phyloP scores from a whole-genome alignment of 1,140 invertebrate genomes.

The Aricia agestis region DNA sequence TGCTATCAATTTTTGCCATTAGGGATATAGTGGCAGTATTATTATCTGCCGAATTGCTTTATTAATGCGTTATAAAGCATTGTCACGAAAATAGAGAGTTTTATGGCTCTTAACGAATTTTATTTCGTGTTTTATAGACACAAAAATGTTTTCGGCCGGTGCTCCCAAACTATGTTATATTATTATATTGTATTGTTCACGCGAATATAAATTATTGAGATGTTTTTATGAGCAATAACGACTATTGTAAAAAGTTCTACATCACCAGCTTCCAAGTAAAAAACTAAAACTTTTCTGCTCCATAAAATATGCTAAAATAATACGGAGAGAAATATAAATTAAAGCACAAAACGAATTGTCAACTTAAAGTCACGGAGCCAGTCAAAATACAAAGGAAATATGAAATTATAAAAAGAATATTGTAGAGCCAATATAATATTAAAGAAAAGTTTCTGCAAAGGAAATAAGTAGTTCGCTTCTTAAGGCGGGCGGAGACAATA shows the following conservation, averaged over 20 bases:
- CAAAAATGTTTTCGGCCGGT: background rate
- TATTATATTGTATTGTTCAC: background rate
- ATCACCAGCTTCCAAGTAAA: background rate
- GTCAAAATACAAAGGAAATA: conserved; percentile 18
- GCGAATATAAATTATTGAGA: background rate
- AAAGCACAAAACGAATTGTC: background rate
- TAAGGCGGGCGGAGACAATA: conserved; percentile 66
- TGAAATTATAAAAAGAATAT: conserved; percentile 32
- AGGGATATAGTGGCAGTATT: conserved; percentile 16
- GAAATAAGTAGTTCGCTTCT: conserved; percentile 69
- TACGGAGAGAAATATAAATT: background rate
- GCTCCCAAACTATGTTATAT: background rate
- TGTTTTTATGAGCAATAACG: background rate
- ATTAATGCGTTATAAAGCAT: conserved; percentile 15
- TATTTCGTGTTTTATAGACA: conserved; percentile 6
- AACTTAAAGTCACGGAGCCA: background rate
- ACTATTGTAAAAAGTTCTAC: background rate
- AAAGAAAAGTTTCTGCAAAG: conserved; percentile 62
- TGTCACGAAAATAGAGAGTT: conserved; percentile 5
- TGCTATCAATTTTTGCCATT: conserved; percentile 30
- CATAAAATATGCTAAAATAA: background rate
- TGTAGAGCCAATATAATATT: conserved; percentile 45
- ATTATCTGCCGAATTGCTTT: conserved; percentile 11
- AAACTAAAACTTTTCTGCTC: background rate
- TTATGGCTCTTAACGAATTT: conserved; percentile 15